A percentile compares a stretch with the other conserved stretches of the same genome.
Conservation (phyloP, 2,113 vertebrate genomes). For the Mionectes macconnelli region DNA sequence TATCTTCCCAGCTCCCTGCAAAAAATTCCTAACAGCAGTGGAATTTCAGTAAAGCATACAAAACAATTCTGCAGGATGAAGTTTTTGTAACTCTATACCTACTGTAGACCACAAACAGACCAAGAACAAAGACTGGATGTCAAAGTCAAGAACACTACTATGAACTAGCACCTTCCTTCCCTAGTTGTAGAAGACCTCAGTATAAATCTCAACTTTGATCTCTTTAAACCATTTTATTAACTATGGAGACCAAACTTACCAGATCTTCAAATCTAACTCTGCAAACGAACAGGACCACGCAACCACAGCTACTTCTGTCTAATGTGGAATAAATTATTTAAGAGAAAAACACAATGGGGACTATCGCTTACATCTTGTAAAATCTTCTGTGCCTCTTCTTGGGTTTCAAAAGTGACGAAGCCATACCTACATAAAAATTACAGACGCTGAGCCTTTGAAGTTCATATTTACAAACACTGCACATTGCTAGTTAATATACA, state of each 20-base stretch:
- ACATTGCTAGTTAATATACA: background rate
- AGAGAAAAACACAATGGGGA: background rate
- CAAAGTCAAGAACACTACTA: background rate
- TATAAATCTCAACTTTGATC: background rate
- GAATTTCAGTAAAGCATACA: background rate
- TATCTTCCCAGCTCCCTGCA: background rate
- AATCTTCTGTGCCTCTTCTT: slow-evolving; percentile 86
- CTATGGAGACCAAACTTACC: background rate
- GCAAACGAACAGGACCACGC: background rate
- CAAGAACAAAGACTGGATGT: background rate
- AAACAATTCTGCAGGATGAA: background rate
- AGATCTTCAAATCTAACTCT: background rate
- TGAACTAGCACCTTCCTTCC: background rate
- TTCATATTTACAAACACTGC: background rate
- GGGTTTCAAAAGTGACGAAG: slow-evolving; percentile 87
- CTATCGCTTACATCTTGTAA: slow-evolving; percentile 79
- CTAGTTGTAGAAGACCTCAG: background rate
- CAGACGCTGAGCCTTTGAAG: background rate
- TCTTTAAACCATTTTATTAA: background rate
- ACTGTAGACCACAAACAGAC: background rate
- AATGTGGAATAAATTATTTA: background rate
- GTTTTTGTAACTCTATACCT: background rate
- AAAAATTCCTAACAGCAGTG: background rate
- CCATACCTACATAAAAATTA: slow-evolving; percentile 81
- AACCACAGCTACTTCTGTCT: background rate